Percentiles rank a stretch among this genome's conserved stretches.
Conservation (phyloP, 2,113 vertebrate species). For the Marmota flaviventris region DNA sequence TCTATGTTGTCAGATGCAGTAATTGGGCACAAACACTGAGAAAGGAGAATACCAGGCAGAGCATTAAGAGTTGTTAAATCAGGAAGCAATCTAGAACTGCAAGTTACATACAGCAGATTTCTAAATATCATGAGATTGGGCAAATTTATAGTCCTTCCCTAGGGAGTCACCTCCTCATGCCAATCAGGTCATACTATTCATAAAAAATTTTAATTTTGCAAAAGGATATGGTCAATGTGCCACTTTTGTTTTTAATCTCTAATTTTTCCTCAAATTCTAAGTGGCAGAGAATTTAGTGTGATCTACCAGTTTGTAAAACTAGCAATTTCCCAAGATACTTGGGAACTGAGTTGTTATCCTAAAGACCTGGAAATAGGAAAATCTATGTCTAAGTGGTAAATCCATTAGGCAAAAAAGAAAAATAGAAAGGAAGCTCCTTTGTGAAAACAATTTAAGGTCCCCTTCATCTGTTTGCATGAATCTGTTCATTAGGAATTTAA, state of each 20-base stretch:
- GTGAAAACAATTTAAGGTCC: not conserved
- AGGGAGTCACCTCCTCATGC: not conserved
- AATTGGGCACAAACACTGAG: not conserved
- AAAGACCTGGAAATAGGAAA: constrained; percentile 54
- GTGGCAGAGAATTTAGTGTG: not conserved
- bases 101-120: not conserved
- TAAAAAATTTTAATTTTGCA: constrained; percentile 20
- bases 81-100: not conserved
- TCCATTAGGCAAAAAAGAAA: constrained; percentile 36
- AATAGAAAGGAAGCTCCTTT: not conserved
- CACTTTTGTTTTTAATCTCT: not conserved
- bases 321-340: constrained; percentile 39
- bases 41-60: not conserved
- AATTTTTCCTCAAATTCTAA: constrained; percentile 36
- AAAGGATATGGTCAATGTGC: not conserved
- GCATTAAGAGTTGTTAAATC: not conserved
- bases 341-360: constrained; percentile 19
- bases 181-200: not conserved
- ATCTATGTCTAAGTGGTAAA: not conserved
- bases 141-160: not conserved
- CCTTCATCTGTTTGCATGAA: not conserved
- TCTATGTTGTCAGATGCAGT: not conserved
- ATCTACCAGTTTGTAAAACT: not conserved
- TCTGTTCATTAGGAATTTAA: constrained; percentile 38
- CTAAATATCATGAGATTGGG: not conserved